A percentile compares a stretch with the other conserved stretches of the same genome.
These are phyloP conservation scores for Thymelicus acteon DNA, from an alignment of 2,888 invertebrate genomes.

Conservation along the genomic window DNA sequence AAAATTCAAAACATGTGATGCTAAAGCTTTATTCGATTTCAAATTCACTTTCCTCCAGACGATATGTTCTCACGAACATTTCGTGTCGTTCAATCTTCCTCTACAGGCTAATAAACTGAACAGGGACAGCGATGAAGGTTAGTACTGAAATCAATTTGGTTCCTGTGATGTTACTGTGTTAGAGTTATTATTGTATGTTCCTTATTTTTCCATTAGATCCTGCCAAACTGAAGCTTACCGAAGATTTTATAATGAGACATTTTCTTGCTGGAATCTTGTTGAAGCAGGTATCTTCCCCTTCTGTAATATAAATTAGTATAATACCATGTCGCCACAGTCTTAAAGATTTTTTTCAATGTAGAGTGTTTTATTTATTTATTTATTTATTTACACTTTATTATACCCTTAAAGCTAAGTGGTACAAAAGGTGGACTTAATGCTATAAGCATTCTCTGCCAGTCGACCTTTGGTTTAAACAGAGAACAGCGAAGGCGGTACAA, in stretches of 20 bases:
- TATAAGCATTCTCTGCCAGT: too few relatives aligned
- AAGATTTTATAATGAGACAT: conserved; percentile 95
- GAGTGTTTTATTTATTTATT: too few relatives aligned
- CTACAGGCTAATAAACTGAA: conserved; percentile 86
- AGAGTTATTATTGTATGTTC: conserved; percentile 37
- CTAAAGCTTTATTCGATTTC: conserved; percentile 92
- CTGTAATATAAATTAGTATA: background rate
- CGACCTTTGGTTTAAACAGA: too few relatives aligned
- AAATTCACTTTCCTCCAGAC: conserved; percentile 97
- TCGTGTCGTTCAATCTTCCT: conserved; percentile 96
- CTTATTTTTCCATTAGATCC: conserved; percentile 67
- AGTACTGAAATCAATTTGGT: conserved; percentile 26
- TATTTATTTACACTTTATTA: too few relatives aligned
- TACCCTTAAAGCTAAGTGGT: too few relatives aligned
- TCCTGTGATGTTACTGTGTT: conserved; percentile 10
- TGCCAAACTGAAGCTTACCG: conserved; percentile 85
- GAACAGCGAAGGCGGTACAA: too few relatives aligned
- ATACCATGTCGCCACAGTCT: too few relatives aligned
- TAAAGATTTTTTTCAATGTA: too few relatives aligned
- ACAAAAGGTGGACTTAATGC: too few relatives aligned
- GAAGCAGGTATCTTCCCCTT: conserved; percentile 83
- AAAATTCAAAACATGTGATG: conserved; percentile 93
- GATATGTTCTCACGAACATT: conserved; percentile 97
- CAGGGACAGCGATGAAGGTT: conserved; percentile 72
- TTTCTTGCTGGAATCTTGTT: conserved; percentile 95